Evolutionary conservation across 2,888 invertebrate genomes (phyloP).

Genomic region (Ormyrus pomaceus): DNA sequence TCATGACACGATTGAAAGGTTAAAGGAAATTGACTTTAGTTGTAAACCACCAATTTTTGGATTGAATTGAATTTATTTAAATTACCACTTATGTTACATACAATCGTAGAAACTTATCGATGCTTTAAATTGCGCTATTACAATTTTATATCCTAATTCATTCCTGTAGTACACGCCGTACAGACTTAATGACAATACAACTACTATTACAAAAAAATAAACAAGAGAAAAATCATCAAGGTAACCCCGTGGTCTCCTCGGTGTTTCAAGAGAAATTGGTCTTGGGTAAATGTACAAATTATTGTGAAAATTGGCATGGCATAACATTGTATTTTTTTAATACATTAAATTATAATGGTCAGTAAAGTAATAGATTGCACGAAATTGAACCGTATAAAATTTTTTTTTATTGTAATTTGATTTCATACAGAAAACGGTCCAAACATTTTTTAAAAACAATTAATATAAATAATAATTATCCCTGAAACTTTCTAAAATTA

Average conservation of each 20-base stretch:
- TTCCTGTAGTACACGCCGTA: slow-evolving; percentile 62
- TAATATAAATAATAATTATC: slow-evolving; percentile 51
- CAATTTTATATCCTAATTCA: slow-evolving; percentile 60
- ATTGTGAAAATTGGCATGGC: slow-evolving; percentile 43
- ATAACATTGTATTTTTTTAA: slow-evolving; percentile 46
- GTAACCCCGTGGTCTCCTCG: slow-evolving; percentile 44
- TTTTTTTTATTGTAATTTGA: slow-evolving; percentile 26
- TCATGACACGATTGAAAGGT: slow-evolving; percentile 29
- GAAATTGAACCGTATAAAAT: slow-evolving; percentile 38
- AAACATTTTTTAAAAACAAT: slow-evolving; percentile 44
- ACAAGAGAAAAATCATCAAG: slow-evolving; percentile 37
- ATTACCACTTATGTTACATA: slow-evolving; percentile 63
- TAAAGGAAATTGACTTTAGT: slow-evolving; percentile 30
- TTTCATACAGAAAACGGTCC: slow-evolving; percentile 43
- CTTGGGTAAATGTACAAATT: slow-evolving; percentile 47
- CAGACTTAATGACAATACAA: slow-evolving; percentile 62
- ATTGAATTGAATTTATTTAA: slow-evolving; percentile 64
- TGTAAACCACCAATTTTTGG: slow-evolving; percentile 17
- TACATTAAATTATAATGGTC: slow-evolving; percentile 41
- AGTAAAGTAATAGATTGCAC: slow-evolving; percentile 52
- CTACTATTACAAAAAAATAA: slow-evolving; percentile 55
- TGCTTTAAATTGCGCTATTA: slow-evolving; percentile 63
- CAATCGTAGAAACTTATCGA: slow-evolving; percentile 67
- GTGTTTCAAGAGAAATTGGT: slow-evolving; percentile 41
- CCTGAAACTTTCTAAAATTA: slow-evolving; percentile 49